Evolutionary conservation across 2,888 invertebrate species (phyloP), one percentile per base, ranked within the genome.

Genomic region (Spilarctia lutea): DNA sequence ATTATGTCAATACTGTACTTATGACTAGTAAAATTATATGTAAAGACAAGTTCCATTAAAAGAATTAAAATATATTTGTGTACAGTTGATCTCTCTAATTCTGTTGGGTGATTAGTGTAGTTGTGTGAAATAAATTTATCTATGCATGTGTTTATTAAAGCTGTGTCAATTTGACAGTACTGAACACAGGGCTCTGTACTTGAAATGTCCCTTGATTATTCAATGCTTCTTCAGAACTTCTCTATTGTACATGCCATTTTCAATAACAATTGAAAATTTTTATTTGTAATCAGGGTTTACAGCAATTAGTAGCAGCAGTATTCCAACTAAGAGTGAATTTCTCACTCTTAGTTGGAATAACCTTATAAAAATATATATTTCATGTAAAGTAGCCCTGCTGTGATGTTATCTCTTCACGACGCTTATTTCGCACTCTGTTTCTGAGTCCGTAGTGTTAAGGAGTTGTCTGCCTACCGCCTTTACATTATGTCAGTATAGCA

Each of bases 381-480:
- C 79, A 63, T 78, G 81, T 83, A 83, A 79, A 74, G 82, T 79
- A 79, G 80, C 81, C 85, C 82, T 83, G 74, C 27, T 42, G 68
- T 74, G 71, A 79, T 73, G 77, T 72, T 81, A 81, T 80, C 77
- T 35, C 74, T 81, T 79, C 72, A 76, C 77, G 83, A 83, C 82
- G 83, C 83, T 83, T 82, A 81, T 77, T 83, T 83, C 42, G 81
- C 92, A 89, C 95, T 94, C 94, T 95, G 95, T 95, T 94, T 83
- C 95, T 94, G 95, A 94, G 95, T 95, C 93, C 86, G 81, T 95
- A 94, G 91, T 88, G 86, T 83, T 95, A 95, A 94, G 94, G 89
- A 94, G 91, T 95, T 94, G 94, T 95, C 95, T 94, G 95, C 95
- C 95, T 95, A 94, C 96, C 96, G 96, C 96, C 96, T 96, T 95